These are phyloP conservation scores for Petrolisthes cinctipes DNA, from an alignment of 2,888 invertebrate genomes.

Conservation along the genomic window DNA sequence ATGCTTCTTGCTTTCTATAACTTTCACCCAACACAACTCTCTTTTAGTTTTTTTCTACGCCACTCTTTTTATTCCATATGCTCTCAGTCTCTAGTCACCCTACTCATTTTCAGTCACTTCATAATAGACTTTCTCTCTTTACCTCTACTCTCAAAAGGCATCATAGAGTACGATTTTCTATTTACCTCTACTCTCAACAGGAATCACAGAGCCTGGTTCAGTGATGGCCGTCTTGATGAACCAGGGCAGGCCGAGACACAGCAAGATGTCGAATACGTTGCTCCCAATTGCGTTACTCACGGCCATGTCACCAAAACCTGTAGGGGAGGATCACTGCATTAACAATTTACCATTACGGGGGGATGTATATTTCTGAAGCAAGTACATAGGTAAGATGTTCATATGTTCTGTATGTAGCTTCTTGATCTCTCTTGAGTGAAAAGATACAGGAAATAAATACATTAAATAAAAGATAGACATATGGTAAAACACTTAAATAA, in stretches of 20 bases:
- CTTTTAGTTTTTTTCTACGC: not conserved
- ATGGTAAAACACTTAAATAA: too few relatives aligned
- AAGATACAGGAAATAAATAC: too few relatives aligned
- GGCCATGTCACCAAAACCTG: conserved; percentile 91
- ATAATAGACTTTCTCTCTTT: not conserved
- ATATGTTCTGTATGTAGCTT: too few relatives aligned
- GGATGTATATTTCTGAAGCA: too few relatives aligned
- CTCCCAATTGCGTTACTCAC: conserved; percentile 96
- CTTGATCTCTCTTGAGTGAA: too few relatives aligned
- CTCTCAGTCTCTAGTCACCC: not conserved
- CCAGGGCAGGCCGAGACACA: conserved; percentile 96
- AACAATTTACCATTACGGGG: too few relatives aligned
- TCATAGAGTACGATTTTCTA: too few relatives aligned
- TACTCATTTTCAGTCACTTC: not conserved
- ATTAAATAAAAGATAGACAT: too few relatives aligned
- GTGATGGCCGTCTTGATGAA: conserved; percentile 94
- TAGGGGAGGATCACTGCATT: conserved; percentile 17
- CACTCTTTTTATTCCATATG: not conserved
- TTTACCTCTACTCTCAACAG: conserved; percentile 91
- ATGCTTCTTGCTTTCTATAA: too few relatives aligned
- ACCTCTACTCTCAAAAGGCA: not conserved
- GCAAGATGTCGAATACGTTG: conserved; percentile 95
- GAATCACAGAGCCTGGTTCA: conserved; percentile 85
- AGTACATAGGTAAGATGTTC: too few relatives aligned
- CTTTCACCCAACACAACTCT: not conserved